Conservation (phyloP, 2,113 vertebrate genomes). For the Meleagris gallopavo region DNA sequence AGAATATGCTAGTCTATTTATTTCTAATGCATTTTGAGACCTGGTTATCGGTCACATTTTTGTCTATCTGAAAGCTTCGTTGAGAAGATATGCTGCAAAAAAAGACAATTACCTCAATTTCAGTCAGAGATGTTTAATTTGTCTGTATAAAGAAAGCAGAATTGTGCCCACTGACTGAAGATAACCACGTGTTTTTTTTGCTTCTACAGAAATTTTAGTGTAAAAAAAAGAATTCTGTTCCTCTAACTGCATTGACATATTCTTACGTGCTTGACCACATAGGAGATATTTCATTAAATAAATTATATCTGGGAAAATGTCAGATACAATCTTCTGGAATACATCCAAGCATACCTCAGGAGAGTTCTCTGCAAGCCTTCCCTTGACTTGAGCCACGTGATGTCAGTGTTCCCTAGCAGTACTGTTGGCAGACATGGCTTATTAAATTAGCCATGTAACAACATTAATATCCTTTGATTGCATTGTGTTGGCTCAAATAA, state of each 20-base stretch:
- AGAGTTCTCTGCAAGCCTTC: neutral
- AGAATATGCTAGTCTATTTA: slow-evolving; percentile 24
- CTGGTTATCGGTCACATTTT: neutral
- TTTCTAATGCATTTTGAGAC: slow-evolving; percentile 17
- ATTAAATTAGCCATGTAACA: neutral
- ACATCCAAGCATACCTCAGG: neutral
- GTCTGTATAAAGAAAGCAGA: neutral
- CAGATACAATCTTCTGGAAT: neutral
- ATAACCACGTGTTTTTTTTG: neutral
- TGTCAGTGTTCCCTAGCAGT: neutral
- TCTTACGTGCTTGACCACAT: neutral
- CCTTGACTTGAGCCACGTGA: neutral
- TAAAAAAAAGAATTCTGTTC: neutral
- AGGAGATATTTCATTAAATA: neutral
- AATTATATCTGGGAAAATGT: neutral
- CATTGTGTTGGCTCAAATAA: neutral
- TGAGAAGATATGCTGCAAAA: neutral
- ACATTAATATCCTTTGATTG: neutral
- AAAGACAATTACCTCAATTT: neutral
- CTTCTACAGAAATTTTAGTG: neutral
- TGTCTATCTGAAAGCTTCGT: neutral
- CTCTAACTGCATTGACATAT: neutral
- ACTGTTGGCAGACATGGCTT: neutral
- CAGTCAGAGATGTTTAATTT: neutral
- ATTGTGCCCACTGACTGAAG: neutral